These are phyloP conservation scores for Sylvicola fuscatus DNA, from an alignment of 2,888 invertebrate genomes.

Conservation along the genomic window DNA sequence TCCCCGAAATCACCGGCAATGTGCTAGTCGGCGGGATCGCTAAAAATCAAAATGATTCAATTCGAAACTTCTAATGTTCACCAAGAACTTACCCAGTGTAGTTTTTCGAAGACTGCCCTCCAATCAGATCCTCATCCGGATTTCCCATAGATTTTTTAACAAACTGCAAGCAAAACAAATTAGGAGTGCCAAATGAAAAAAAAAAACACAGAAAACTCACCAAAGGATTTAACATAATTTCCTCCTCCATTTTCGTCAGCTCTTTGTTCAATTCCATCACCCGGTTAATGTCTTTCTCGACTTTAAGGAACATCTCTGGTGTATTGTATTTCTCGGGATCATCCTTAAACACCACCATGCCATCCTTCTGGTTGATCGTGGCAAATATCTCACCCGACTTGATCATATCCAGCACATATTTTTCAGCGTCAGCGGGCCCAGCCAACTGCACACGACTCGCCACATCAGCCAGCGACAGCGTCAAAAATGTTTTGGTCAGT, in stretches of 20 bases:
- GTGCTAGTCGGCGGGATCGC: constrained; percentile 19
- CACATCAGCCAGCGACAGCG: constrained; percentile 71
- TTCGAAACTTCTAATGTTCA: background rate
- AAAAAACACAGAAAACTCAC: constrained; percentile 15
- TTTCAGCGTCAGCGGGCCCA: constrained; percentile 75
- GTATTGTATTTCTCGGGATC: constrained; percentile 90
- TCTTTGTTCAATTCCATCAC: constrained; percentile 79
- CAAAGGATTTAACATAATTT: constrained; percentile 80
- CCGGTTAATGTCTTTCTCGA: constrained; percentile 69
- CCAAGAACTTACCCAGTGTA: constrained; percentile 18
- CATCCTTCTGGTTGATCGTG: constrained; percentile 91
- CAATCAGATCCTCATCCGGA: constrained; percentile 33
- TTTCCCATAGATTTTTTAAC: constrained; percentile 38
- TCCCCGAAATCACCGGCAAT: no score
- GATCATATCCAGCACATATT: constrained; percentile 90
- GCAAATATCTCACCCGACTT: constrained; percentile 94
- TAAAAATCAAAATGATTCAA: constrained; percentile 6
- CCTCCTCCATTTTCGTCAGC: constrained; percentile 83
- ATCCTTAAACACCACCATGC: constrained; percentile 93
- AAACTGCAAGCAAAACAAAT: constrained; percentile 25
- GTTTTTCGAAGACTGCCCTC: constrained; percentile 18
- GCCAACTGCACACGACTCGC: constrained; percentile 73
- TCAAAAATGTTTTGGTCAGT: constrained; percentile 84
- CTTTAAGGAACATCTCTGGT: constrained; percentile 62
- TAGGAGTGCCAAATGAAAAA: background rate